Conservation (phyloP, 37 sponge, comb jelly and placozoan genomes). For the Eunapius fragilis region DNA sequence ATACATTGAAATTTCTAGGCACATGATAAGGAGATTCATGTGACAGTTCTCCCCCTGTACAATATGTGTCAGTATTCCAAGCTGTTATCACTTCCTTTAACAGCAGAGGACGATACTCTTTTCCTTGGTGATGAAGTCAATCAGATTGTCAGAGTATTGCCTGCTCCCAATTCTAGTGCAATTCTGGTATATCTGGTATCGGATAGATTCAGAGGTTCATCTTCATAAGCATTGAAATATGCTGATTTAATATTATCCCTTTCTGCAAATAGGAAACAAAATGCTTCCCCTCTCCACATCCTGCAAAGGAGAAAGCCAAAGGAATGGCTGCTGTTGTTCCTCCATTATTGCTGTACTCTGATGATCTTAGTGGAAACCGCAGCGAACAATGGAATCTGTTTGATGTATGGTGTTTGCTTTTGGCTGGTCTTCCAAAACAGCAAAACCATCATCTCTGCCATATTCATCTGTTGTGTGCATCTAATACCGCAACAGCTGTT, state of each 20-base stretch:
- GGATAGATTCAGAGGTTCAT: background rate
- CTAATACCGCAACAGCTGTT: conserved; percentile 8
- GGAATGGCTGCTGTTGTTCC: background rate
- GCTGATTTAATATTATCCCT: background rate
- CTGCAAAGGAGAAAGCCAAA: too few relatives aligned
- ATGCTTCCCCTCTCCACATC: too few relatives aligned
- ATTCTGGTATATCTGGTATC: background rate
- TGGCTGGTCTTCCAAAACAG: conserved; percentile 20
- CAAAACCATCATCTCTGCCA: background rate
- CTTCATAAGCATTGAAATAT: background rate
- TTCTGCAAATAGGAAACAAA: background rate
- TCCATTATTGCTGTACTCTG: conserved; percentile 32
- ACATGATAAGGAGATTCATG: too few relatives aligned
- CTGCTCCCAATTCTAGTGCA: background rate
- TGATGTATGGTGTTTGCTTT: conserved; percentile 28
- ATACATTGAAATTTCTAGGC: too few relatives aligned
- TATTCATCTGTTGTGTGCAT: conserved; percentile 28
- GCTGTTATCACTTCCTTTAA: background rate
- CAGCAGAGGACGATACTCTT: background rate
- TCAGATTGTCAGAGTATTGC: background rate
- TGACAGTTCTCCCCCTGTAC: too few relatives aligned
- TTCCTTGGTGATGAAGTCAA: background rate
- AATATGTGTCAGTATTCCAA: background rate
- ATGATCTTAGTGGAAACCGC: conserved; percentile 49
- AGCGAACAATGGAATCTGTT: conserved; percentile 48